phyloP scores from a whole-genome alignment of 2,797 vertebrate species.

The Coranthus polyacanthus region DNA sequence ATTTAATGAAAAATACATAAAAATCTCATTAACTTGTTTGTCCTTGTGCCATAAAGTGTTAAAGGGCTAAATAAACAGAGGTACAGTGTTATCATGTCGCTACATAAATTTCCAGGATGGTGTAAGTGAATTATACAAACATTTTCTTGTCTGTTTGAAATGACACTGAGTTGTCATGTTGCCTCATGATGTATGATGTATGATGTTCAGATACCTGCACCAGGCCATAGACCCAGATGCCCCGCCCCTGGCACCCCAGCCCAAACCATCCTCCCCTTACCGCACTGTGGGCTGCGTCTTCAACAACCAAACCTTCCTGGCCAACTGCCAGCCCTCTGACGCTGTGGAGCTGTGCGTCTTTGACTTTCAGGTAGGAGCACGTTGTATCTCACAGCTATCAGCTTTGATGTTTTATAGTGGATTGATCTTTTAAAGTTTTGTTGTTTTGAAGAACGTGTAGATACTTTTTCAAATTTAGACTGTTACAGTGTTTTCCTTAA shows the following conservation, averaged over 20 bases:
- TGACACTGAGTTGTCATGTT: not conserved
- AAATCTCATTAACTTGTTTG: not conserved
- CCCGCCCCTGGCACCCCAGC: constrained; percentile 87
- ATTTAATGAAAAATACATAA: not conserved
- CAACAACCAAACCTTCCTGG: constrained; percentile 93
- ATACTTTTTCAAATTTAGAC: too few species aligned
- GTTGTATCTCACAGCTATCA: not conserved
- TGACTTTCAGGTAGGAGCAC: constrained; percentile 81
- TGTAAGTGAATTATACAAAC: not conserved
- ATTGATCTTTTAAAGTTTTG: too few species aligned
- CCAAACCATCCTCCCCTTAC: constrained; percentile 91
- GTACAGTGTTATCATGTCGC: not conserved
- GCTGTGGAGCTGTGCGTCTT: constrained; percentile 93
- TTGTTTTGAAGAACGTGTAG: too few species aligned
- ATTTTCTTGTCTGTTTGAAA: not conserved
- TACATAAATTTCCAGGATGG: not conserved
- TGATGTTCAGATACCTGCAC: constrained; percentile 90
- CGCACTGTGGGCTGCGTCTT: constrained; percentile 94
- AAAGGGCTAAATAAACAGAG: not conserved
- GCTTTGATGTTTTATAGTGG: too few species aligned
- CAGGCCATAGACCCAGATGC: constrained; percentile 89
- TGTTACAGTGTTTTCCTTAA: too few species aligned
- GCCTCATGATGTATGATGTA: constrained; percentile 7
- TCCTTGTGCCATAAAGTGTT: not conserved
- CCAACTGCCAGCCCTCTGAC: constrained; percentile 94